These are phyloP conservation scores for Cephus rjabovi DNA, from an alignment of 2,888 invertebrate species.

Conservation along the genomic window DNA sequence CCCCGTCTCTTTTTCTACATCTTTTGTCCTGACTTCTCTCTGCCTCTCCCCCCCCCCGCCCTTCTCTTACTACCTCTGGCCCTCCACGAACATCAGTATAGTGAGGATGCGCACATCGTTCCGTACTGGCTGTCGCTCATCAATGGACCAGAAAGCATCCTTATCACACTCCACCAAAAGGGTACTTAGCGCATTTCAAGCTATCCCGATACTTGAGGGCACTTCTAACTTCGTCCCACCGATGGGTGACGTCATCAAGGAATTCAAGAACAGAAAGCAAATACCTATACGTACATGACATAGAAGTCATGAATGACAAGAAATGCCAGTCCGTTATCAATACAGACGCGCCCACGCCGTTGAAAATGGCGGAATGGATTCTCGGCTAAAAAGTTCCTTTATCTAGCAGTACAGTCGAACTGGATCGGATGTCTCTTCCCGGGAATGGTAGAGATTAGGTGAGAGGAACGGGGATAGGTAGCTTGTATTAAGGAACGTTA, in stretches of 20 bases:
- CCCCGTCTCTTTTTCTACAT: not conserved
- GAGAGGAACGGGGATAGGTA: not conserved
- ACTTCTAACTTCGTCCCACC: not conserved
- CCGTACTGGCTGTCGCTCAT: not conserved
- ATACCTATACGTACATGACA: slow-evolving; percentile 3
- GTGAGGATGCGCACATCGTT: not conserved
- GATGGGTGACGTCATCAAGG: not conserved
- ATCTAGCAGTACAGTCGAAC: not conserved
- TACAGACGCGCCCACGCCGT: not conserved
- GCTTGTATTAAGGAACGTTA: not conserved
- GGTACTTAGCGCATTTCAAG: not conserved
- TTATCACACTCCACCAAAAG: not conserved
- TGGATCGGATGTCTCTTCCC: not conserved
- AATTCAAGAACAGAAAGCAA: not conserved
- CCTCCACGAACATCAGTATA: not conserved
- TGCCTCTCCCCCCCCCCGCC: not conserved
- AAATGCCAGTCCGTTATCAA: not conserved
- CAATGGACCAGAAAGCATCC: not conserved
- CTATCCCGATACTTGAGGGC: not conserved
- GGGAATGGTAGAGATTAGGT: not conserved
- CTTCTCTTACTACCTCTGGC: not conserved
- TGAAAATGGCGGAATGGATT: not conserved
- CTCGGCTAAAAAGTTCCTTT: slow-evolving; percentile 8
- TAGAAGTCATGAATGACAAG: not conserved
- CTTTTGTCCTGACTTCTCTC: not conserved